A percentile compares a stretch with the other conserved stretches of the same genome.
Evolutionary conservation across 2,888 invertebrate species (phyloP).

Genomic region (Pardosa pseudoannulata): DNA sequence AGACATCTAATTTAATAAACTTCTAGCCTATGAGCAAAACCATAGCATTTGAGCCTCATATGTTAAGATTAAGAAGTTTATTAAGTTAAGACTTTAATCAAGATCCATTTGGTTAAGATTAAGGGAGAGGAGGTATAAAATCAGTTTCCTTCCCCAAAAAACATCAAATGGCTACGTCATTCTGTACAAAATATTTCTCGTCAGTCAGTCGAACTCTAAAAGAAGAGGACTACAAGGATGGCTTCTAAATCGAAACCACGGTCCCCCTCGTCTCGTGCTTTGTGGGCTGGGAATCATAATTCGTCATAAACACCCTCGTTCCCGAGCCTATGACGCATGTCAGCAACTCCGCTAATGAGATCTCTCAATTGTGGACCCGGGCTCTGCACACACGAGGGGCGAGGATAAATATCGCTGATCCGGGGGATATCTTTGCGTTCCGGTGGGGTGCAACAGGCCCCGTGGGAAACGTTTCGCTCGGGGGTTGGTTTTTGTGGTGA

Average conservation of each 20-base stretch:
- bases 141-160: no score
- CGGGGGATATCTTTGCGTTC: constrained; percentile 1
- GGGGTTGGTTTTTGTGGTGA: constrained; percentile 31
- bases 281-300: constrained; percentile 52
- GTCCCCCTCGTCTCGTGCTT: neutral
- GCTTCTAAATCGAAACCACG: neutral
- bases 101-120: no score
- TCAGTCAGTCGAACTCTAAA: no score
- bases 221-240: no score
- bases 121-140: no score
- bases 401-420: constrained; percentile 61
- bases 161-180: no score
- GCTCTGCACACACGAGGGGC: neutral
- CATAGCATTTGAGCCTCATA: no score
- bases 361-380: constrained; percentile 59
- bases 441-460: constrained; percentile 29
- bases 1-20: no score
- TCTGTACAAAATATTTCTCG: no score
- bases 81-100: no score
- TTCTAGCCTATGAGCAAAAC: no score
- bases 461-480: constrained; percentile 42
- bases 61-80: no score
- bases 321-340: constrained; percentile 63
- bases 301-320: constrained; percentile 71
- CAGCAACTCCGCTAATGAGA: constrained; percentile 66